Percentiles rank a stretch among this genome's conserved stretches.
Conservation (phyloP, 2,113 vertebrate species). For the Callopanchax toddi region DNA sequence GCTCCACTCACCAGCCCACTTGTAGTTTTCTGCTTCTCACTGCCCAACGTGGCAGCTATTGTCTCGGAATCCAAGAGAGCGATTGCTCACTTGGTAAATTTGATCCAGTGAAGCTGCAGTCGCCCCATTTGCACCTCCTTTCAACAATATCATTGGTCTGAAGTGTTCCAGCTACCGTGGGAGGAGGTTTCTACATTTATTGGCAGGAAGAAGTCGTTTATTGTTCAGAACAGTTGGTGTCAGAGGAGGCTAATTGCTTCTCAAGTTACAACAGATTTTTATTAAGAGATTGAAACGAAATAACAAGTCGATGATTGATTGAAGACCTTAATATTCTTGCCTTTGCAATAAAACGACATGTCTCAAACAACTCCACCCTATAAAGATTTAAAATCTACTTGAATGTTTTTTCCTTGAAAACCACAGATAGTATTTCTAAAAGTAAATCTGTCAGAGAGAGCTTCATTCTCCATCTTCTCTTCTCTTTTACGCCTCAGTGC, state of each 20-base stretch:
- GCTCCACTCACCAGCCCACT: constrained; percentile 31
- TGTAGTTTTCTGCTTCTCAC: constrained; percentile 9
- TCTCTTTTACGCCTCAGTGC: constrained; percentile 22
- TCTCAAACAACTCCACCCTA: neutral
- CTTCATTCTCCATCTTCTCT: constrained; percentile 36
- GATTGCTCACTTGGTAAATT: constrained; percentile 12
- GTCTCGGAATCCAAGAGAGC: constrained; percentile 3
- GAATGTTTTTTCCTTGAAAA: constrained; percentile 26
- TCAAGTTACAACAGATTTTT: constrained; percentile 14
- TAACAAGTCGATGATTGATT: neutral
- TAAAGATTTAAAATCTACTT: constrained; percentile 19
- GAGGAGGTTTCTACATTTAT: constrained; percentile 5
- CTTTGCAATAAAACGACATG: neutral
- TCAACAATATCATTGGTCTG: constrained; percentile 12
- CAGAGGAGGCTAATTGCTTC: constrained; percentile 35
- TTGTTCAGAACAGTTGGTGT: constrained; percentile 30
- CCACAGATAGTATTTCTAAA: constrained; percentile 12
- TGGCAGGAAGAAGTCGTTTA: constrained; percentile 24
- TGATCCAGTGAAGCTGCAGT: constrained; percentile 15
- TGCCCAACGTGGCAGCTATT: constrained; percentile 11
- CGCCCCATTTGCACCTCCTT: neutral
- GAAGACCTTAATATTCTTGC: constrained; percentile 3
- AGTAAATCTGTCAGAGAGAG: constrained; percentile 45
- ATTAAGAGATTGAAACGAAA: constrained; percentile 15
- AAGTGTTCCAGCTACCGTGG: constrained; percentile 4